These are phyloP conservation scores for Ascidia mentula DNA, from an alignment of 23 tunicate genomes.

Conservation along the genomic window DNA sequence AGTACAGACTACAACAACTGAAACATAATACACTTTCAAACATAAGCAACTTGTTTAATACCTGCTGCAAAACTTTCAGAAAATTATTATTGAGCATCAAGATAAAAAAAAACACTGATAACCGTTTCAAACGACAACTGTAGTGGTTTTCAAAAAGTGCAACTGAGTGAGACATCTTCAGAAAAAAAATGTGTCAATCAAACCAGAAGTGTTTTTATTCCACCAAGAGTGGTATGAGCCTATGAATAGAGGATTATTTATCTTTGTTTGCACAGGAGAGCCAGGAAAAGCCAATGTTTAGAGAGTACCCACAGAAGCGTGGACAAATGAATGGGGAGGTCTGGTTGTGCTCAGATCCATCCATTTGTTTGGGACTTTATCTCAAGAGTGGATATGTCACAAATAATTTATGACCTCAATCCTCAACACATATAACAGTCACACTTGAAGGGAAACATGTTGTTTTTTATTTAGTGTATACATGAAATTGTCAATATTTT, in stretches of 20 bases:
- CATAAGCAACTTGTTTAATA: background rate
- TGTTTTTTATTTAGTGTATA: no score
- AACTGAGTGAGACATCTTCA: slow-evolving; percentile 5
- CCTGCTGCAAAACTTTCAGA: background rate
- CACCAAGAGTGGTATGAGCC: background rate
- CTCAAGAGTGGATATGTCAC: background rate
- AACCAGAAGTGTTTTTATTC: background rate
- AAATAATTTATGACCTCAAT: background rate
- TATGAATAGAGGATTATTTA: background rate
- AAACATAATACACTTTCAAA: background rate
- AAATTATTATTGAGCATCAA: background rate
- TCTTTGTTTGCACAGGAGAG: slow-evolving; percentile 9
- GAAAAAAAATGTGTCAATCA: background rate
- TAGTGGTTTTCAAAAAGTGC: background rate
- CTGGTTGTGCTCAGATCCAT: background rate
- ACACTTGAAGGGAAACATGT: no score
- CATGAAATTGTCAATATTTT: no score
- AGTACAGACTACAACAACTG: background rate
- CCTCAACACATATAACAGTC: no score
- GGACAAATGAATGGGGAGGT: background rate
- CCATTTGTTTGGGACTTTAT: background rate
- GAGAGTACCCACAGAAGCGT: slow-evolving; percentile 4
- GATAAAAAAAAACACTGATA: no score
- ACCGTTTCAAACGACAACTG: slow-evolving; percentile 2
- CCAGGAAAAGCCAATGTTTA: background rate